These are phyloP conservation scores for Trematocara stigmaticum DNA, from an alignment of 2,113 vertebrate genomes.

Conservation along the genomic window DNA sequence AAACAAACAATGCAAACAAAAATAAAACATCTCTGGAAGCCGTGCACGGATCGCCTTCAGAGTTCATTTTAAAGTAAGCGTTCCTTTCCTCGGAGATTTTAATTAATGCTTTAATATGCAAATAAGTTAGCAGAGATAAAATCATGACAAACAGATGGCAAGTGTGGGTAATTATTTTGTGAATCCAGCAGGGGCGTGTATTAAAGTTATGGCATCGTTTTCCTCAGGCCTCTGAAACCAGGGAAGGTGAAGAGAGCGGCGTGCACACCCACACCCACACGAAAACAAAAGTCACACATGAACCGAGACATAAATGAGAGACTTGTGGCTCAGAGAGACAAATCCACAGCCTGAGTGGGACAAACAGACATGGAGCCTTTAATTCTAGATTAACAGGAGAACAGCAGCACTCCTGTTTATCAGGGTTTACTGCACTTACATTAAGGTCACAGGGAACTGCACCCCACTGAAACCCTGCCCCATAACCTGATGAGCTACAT, in stretches of 20 bases:
- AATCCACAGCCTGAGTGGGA: slow-evolving; percentile 1
- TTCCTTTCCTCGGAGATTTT: slow-evolving; percentile 70
- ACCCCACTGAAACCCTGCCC: not conserved
- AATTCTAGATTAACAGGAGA: not conserved
- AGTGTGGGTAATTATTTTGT: slow-evolving; percentile 76
- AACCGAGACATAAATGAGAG: slow-evolving; percentile 27
- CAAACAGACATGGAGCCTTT: not conserved
- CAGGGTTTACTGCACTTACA: not conserved
- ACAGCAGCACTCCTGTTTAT: fast-evolving
- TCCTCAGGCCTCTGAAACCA: slow-evolving; percentile 62
- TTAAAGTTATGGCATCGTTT: slow-evolving; percentile 69
- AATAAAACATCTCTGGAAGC: slow-evolving; percentile 63
- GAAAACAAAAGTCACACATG: slow-evolving; percentile 7
- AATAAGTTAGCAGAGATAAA: slow-evolving; percentile 77
- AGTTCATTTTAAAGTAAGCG: slow-evolving; percentile 73
- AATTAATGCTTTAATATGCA: slow-evolving; percentile 82
- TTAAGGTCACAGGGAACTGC: not conserved
- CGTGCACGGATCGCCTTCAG: slow-evolving; percentile 60
- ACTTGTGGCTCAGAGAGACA: not conserved
- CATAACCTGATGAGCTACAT: not conserved
- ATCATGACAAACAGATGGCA: slow-evolving; percentile 82
- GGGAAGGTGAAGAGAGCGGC: not conserved
- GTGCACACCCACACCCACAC: not conserved
- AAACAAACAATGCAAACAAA: slow-evolving; percentile 49
- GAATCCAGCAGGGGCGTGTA: slow-evolving; percentile 72